These are phyloP conservation scores for Ctenodactylus gundi DNA, from an alignment of 2,113 vertebrate species.

Conservation along the genomic window DNA sequence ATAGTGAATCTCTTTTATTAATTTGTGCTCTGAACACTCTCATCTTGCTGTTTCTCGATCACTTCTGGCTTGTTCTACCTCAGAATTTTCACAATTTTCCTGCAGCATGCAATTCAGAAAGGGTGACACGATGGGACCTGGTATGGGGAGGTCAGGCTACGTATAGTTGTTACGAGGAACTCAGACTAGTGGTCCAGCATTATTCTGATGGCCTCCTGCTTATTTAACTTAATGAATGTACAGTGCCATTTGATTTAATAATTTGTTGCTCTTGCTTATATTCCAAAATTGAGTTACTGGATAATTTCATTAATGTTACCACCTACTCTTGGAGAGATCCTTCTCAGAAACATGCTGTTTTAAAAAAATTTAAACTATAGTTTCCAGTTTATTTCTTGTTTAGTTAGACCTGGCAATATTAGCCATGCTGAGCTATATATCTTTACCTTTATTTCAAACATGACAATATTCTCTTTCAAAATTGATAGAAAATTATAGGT, in stretches of 20 bases:
- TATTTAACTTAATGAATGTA: not conserved
- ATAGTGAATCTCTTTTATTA: no score
- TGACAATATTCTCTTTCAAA: not conserved
- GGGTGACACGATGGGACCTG: no score
- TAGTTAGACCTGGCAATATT: not conserved
- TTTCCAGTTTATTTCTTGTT: conserved; percentile 6
- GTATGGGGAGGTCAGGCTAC: no score
- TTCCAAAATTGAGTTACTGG: conserved; percentile 17
- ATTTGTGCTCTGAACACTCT: no score
- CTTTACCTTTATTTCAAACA: conserved; percentile 31
- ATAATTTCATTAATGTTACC: conserved; percentile 30
- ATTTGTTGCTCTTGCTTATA: not conserved
- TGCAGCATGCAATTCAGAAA: no score
- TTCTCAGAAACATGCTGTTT: not conserved
- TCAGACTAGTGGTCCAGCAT: not conserved
- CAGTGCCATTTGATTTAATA: not conserved
- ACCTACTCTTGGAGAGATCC: not conserved
- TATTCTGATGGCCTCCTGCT: not conserved
- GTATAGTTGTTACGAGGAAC: not conserved
- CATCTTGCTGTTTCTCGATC: no score
- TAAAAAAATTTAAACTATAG: not conserved
- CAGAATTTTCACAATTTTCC: no score
- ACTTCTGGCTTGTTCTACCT: no score
- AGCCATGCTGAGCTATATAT: not conserved
- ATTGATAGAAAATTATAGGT: not conserved